Percentiles rank a stretch among this genome's conserved stretches.
Conservation (phyloP, 2,113 vertebrate species). For the Calyptomena viridis region DNA sequence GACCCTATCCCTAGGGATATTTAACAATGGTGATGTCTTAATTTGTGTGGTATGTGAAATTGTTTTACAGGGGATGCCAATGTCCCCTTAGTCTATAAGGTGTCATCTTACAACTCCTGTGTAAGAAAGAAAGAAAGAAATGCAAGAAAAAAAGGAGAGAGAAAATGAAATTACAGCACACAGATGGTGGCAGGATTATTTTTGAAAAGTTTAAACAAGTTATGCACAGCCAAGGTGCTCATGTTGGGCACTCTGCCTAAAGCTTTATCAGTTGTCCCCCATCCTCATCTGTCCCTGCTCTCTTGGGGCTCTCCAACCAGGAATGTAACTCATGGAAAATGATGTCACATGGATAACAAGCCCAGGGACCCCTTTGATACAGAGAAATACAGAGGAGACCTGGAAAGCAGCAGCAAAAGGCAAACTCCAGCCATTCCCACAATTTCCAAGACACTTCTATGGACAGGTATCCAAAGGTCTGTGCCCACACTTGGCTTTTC, state of each 20-base stretch:
- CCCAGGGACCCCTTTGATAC: neutral
- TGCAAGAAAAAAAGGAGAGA: neutral
- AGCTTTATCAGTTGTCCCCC: neutral
- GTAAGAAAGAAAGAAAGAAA: neutral
- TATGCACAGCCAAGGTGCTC: neutral
- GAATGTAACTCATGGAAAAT: neutral
- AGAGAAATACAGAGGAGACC: neutral
- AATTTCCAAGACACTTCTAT: accelerated
- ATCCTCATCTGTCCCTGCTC: neutral
- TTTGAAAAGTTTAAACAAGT: neutral
- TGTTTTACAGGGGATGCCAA: neutral
- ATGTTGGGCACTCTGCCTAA: neutral
- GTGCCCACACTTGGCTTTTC: neutral
- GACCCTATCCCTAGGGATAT: neutral
- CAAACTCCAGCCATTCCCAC: neutral
- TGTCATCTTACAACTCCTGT: neutral
- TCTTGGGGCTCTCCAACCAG: neutral
- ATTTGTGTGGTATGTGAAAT: neutral
- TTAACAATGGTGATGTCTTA: neutral
- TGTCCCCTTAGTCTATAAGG: neutral
- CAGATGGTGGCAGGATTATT: neutral
- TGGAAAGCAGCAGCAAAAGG: neutral
- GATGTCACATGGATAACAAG: accelerated
- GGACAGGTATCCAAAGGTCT: neutral
- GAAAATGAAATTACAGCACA: neutral